phyloP scores from a whole-genome alignment of 2,797 vertebrate species.

The Gallinago stenura region DNA sequence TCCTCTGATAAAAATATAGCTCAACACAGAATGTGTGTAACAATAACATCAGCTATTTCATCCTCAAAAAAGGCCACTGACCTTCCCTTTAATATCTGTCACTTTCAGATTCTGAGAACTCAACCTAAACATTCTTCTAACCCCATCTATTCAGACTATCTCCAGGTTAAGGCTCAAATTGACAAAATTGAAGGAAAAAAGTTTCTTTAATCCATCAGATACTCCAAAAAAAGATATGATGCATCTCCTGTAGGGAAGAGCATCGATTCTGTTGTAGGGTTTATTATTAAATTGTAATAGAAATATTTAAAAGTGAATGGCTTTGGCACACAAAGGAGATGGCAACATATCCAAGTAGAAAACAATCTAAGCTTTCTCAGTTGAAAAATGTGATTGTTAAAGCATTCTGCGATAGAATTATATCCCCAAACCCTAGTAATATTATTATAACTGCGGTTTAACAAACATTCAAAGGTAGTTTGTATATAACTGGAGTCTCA shows the following conservation, averaged over 20 bases:
- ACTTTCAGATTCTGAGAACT: background rate
- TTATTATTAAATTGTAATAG: background rate
- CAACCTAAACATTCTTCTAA: background rate
- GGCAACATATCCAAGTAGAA: background rate
- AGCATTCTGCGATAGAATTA: background rate
- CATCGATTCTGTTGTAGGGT: accelerated
- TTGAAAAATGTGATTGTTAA: background rate
- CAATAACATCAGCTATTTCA: background rate
- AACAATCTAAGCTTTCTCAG: background rate
- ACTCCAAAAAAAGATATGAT: background rate
- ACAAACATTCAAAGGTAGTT: background rate
- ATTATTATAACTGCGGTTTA: background rate
- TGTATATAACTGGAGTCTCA: background rate
- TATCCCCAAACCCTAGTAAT: background rate
- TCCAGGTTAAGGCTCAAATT: background rate
- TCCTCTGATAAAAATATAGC: background rate
- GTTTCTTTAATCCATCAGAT: background rate
- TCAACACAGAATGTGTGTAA: background rate
- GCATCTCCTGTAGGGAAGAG: background rate
- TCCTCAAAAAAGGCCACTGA: background rate
- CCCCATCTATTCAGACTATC: background rate
- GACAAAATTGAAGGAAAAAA: background rate
- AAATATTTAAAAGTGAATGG: background rate
- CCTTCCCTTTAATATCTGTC: background rate
- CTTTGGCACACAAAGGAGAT: background rate